Conservation (phyloP, 2,113 vertebrate species). For the Nothocercus julius region DNA sequence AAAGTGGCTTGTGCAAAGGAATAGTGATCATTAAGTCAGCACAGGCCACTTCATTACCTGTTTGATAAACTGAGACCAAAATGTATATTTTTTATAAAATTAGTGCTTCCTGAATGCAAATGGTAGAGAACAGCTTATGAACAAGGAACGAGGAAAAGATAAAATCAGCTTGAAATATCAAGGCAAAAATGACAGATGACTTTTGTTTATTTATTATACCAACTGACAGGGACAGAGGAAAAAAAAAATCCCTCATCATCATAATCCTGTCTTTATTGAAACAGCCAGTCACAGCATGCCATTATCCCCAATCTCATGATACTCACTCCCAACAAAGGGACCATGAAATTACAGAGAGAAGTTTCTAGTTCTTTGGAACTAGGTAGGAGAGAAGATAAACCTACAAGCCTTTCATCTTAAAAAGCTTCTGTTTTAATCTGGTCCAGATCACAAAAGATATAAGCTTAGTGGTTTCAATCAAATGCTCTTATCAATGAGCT, state of each 20-base stretch:
- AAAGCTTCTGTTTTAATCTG: constrained; percentile 15
- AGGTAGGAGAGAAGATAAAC: constrained; percentile 49
- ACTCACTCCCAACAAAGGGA: constrained; percentile 33
- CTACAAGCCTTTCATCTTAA: constrained; percentile 28
- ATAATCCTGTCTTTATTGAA: constrained; percentile 57
- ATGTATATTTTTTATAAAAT: neutral
- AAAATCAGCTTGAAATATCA: neutral
- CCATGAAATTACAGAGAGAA: constrained; percentile 41
- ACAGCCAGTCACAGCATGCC: constrained; percentile 15
- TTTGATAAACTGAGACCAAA: neutral
- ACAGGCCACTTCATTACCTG: neutral
- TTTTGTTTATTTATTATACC: neutral
- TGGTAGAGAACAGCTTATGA: neutral
- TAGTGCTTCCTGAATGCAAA: neutral
- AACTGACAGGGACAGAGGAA: neutral
- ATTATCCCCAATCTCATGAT: constrained; percentile 9
- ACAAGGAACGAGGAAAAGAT: neutral
- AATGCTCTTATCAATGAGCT: neutral
- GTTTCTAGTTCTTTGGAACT: neutral
- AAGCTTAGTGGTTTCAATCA: neutral
- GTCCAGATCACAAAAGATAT: neutral
- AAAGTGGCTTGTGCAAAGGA: neutral
- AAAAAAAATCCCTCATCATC: neutral
- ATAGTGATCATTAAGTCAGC: neutral
- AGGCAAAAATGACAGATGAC: neutral